Evolutionary conservation across 2,888 invertebrate species (phyloP).

Genomic region (Vanessa cardui): DNA sequence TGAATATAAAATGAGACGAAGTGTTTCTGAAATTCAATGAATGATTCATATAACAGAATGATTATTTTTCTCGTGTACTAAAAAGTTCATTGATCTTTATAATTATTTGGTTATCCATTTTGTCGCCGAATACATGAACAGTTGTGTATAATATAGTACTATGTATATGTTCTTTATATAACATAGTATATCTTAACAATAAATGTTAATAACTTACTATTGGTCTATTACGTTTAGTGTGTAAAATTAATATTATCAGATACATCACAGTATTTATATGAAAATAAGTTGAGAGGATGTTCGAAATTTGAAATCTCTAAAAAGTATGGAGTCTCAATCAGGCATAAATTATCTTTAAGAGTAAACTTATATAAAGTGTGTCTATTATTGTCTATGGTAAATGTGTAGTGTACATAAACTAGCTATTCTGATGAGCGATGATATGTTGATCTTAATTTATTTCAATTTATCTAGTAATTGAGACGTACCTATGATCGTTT

Average conservation of each 20-base stretch:
- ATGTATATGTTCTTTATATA: too few relatives aligned
- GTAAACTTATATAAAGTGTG: too few relatives aligned
- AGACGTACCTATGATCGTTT: slow-evolving; percentile 5
- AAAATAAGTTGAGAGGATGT: too few relatives aligned
- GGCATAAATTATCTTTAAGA: too few relatives aligned
- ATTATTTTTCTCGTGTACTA: background rate
- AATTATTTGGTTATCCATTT: background rate
- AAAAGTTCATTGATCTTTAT: background rate
- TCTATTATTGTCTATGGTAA: background rate
- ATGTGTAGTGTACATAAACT: background rate
- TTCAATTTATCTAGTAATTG: slow-evolving; percentile 24
- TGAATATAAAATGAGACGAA: background rate
- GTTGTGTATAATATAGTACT: background rate
- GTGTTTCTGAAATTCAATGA: slow-evolving; percentile 1
- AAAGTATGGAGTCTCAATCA: too few relatives aligned
- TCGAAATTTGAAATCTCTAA: too few relatives aligned
- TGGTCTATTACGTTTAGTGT: too few relatives aligned
- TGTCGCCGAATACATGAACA: background rate
- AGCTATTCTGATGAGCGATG: slow-evolving; percentile 15
- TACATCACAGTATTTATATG: too few relatives aligned
- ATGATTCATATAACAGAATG: background rate
- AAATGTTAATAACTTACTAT: too few relatives aligned
- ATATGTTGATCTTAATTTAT: slow-evolving; percentile 20
- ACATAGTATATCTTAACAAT: too few relatives aligned
- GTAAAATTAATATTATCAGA: too few relatives aligned